Conservation (phyloP, 2,113 vertebrate species). For the Anarhynchus alexandrinus region DNA sequence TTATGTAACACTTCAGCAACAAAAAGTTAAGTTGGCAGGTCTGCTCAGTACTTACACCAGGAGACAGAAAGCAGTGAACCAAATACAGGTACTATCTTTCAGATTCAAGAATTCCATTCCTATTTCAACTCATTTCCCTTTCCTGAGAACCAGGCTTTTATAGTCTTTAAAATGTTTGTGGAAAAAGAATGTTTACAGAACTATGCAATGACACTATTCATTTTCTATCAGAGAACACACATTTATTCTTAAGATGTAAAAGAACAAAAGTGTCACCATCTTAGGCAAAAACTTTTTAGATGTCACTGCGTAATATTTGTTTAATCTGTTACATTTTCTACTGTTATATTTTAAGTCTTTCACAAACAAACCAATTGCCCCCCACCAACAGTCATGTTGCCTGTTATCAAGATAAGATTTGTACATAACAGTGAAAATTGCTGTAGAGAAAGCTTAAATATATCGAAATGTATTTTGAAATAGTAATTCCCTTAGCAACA, state of each 20-base stretch:
- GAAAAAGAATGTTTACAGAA: background rate
- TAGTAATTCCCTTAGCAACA: slow-evolving; percentile 16
- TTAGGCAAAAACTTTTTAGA: background rate
- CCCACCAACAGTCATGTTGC: background rate
- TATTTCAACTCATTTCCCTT: background rate
- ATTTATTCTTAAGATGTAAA: background rate
- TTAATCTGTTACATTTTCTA: background rate
- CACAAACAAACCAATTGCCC: background rate
- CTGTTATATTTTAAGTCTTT: background rate
- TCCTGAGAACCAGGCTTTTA: background rate
- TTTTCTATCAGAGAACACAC: background rate
- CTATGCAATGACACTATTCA: background rate
- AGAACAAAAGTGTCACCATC: background rate
- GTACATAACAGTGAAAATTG: background rate
- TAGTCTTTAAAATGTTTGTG: background rate
- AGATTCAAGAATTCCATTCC: background rate
- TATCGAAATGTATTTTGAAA: slow-evolving; percentile 39
- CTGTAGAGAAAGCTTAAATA: slow-evolving; percentile 45
- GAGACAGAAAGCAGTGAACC: background rate
- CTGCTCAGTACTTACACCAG: background rate
- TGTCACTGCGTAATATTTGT: background rate
- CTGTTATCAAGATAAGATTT: background rate
- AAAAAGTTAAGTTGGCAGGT: background rate
- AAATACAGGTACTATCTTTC: background rate
- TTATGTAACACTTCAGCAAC: background rate